These are phyloP conservation scores for Leuctra nigra DNA, from an alignment of 2,888 invertebrate genomes.

Conservation along the genomic window DNA sequence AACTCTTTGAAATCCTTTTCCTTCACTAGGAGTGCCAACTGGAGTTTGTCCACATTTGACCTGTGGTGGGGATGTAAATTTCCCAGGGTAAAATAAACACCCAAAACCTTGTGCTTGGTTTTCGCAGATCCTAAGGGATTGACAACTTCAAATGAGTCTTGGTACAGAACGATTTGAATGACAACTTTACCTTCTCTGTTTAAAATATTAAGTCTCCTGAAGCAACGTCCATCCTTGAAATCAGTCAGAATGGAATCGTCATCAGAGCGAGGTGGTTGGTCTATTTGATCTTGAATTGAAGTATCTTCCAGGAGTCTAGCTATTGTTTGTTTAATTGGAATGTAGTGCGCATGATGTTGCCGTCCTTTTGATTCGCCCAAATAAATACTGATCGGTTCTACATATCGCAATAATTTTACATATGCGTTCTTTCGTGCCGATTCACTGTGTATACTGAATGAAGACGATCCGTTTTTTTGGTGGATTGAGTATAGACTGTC, in stretches of 20 bases:
- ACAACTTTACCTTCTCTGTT: background rate
- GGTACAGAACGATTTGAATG: background rate
- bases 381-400: background rate
- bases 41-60: background rate
- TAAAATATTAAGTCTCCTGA: background rate
- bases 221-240: background rate
- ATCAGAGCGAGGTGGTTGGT: background rate
- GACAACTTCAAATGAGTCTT: slow-evolving; percentile 3
- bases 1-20: slow-evolving; percentile 5
- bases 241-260: background rate
- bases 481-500: background rate
- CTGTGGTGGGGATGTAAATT: background rate
- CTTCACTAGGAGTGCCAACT: background rate
- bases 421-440: background rate
- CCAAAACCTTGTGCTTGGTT: background rate
- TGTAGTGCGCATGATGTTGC: background rate
- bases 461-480: background rate
- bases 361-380: background rate
- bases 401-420: background rate
- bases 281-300: background rate
- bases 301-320: background rate
- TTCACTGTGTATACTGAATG: background rate
- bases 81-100: background rate
- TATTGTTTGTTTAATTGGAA: background rate
- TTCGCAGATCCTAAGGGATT: background rate